Evolutionary conservation across 2,797 vertebrate species (phyloP).

Genomic region (Clarias platycephalus): DNA sequence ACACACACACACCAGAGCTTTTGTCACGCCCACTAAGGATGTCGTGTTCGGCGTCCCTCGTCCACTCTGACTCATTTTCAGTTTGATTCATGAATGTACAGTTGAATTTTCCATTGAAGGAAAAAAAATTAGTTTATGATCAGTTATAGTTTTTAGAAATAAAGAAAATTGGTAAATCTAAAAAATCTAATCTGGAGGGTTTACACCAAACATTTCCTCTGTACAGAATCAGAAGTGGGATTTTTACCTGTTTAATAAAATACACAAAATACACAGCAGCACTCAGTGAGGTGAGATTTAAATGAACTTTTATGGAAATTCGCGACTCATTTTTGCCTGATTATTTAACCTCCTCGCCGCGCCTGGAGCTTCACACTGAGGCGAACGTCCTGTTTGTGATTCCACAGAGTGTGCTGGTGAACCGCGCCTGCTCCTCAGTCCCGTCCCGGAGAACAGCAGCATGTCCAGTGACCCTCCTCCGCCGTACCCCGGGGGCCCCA

Average conservation of each 20-base stretch:
- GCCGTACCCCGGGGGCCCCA: slow-evolving; percentile 92
- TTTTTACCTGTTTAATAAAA: neutral
- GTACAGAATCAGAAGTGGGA: neutral
- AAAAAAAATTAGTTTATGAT: no score
- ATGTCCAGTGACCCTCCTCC: slow-evolving; percentile 96
- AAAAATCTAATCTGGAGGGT: no score
- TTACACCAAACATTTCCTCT: no score
- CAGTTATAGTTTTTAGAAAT: no score
- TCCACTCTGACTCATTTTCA: no score
- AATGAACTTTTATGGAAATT: neutral
- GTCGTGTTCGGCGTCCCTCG: no score
- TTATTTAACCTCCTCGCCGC: neutral
- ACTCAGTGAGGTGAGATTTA: neutral
- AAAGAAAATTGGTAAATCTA: no score
- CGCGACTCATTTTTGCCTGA: neutral
- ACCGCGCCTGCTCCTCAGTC: slow-evolving; percentile 4
- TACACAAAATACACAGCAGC: neutral
- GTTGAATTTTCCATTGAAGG: no score
- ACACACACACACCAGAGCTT: no score
- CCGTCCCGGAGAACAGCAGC: slow-evolving; percentile 50
- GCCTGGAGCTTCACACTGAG: neutral
- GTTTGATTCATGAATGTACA: no score
- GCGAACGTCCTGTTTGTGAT: neutral
- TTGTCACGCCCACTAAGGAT: no score
- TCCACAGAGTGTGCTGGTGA: slow-evolving; percentile 26